Conservation (phyloP, 1,140 invertebrate species). For the Scaptomyza pallida region DNA sequence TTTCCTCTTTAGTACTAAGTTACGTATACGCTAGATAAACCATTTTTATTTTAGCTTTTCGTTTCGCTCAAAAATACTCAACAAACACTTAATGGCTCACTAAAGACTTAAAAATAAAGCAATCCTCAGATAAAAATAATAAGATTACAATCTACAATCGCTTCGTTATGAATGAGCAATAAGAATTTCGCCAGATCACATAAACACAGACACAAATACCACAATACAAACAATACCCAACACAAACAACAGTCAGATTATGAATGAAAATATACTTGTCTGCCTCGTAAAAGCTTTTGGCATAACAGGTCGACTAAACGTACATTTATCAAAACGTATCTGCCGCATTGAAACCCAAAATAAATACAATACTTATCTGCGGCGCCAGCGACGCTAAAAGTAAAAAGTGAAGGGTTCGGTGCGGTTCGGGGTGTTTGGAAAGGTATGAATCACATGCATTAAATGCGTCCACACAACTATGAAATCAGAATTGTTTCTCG, state of each 20-base stretch:
- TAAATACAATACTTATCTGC: constrained; percentile 26
- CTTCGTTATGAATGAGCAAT: constrained; percentile 45
- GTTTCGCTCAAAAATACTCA: no score
- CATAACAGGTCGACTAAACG: constrained; percentile 27
- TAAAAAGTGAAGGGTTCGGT: constrained; percentile 1
- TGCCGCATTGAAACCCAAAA: constrained; percentile 8
- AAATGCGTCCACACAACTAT: constrained; percentile 60
- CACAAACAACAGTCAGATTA: constrained; percentile 4
- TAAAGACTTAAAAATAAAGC: neutral
- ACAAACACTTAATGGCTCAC: no score
- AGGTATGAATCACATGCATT: constrained; percentile 65
- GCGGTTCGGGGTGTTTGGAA: constrained; percentile 8
- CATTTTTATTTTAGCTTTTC: no score
- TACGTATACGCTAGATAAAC: no score
- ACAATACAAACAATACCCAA: constrained; percentile 2
- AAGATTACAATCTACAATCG: constrained; percentile 3
- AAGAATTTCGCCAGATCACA: constrained; percentile 32
- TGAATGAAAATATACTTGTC: constrained; percentile 33
- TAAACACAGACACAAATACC: neutral
- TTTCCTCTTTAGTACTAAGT: no score
- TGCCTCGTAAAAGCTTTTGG: constrained; percentile 27
- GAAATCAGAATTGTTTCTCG: constrained; percentile 71
- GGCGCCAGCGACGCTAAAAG: constrained; percentile 7
- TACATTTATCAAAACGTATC: neutral
- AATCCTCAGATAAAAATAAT: no score